phyloP scores from a whole-genome alignment of 2,113 vertebrate species.

The Ctenodactylus gundi region DNA sequence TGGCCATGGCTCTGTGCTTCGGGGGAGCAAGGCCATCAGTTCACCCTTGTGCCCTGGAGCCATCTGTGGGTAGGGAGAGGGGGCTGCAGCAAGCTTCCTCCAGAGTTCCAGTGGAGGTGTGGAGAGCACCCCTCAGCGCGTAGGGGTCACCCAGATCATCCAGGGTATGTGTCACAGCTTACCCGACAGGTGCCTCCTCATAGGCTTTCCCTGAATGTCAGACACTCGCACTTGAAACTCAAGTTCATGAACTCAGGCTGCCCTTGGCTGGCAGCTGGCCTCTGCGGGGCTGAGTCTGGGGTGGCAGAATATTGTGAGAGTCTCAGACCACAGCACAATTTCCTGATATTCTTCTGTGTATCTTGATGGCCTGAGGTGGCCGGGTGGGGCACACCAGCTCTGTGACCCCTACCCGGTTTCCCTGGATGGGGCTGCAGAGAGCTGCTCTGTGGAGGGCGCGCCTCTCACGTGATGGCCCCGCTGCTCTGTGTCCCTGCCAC shows the following conservation, averaged over 20 bases:
- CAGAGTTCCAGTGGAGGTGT: background rate
- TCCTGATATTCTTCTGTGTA: background rate
- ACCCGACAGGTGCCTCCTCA: no score
- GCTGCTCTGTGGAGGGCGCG: accelerated
- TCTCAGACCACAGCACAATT: no score
- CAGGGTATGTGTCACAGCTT: no score
- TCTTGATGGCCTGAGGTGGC: background rate
- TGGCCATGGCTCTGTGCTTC: background rate
- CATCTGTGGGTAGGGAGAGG: background rate
- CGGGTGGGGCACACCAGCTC: background rate
- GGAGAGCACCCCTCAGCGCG: no score
- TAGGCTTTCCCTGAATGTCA: background rate
- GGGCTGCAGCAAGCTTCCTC: background rate
- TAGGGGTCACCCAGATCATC: no score
- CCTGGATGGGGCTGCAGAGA: background rate
- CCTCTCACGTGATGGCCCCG: background rate
- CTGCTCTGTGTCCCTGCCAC: background rate
- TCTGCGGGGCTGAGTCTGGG: background rate
- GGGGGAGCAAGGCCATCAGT: background rate
- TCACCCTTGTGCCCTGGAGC: background rate
- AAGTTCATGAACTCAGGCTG: background rate
- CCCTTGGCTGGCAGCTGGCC: background rate
- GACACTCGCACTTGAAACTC: background rate
- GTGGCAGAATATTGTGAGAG: background rate
- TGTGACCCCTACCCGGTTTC: background rate